A percentile compares a stretch with the other conserved stretches of the same genome.
These are phyloP conservation scores for Andricus curvator DNA, from an alignment of 2,888 invertebrate genomes.

Conservation along the genomic window DNA sequence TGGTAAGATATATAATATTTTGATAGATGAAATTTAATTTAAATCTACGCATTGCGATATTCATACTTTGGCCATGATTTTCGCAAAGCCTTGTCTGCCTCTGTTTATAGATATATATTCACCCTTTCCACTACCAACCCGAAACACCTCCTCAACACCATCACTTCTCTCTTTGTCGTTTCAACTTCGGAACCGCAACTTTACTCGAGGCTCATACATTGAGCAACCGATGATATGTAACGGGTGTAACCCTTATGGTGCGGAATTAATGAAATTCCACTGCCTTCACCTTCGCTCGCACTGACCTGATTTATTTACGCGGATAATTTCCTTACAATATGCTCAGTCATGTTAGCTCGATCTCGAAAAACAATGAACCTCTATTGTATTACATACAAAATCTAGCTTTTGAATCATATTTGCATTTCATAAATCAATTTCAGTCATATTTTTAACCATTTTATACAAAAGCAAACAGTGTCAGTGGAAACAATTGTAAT, in stretches of 20 bases:
- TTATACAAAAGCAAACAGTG: too few species aligned
- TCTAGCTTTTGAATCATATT: neutral
- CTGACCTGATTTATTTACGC: constrained; percentile 24
- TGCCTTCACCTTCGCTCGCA: neutral
- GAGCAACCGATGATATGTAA: constrained; percentile 23
- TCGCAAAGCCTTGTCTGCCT: neutral
- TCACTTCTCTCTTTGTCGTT: constrained; percentile 19
- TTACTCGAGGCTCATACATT: constrained; percentile 30
- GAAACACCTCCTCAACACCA: neutral
- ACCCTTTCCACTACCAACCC: neutral
- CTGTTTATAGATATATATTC: constrained; percentile 15
- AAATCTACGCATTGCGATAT: neutral
- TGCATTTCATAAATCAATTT: too few species aligned
- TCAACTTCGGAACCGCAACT: constrained; percentile 42
- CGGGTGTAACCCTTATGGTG: constrained; percentile 37
- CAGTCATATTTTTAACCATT: too few species aligned
- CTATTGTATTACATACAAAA: neutral
- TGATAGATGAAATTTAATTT: neutral
- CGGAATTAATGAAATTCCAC: constrained; percentile 27
- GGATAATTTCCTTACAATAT: neutral
- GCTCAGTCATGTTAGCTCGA: neutral
- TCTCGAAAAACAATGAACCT: neutral
- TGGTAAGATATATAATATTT: neutral
- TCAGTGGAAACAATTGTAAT: too few species aligned
- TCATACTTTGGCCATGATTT: neutral